Conservation (phyloP, 1,140 invertebrate genomes). For the Sipha flava region DNA sequence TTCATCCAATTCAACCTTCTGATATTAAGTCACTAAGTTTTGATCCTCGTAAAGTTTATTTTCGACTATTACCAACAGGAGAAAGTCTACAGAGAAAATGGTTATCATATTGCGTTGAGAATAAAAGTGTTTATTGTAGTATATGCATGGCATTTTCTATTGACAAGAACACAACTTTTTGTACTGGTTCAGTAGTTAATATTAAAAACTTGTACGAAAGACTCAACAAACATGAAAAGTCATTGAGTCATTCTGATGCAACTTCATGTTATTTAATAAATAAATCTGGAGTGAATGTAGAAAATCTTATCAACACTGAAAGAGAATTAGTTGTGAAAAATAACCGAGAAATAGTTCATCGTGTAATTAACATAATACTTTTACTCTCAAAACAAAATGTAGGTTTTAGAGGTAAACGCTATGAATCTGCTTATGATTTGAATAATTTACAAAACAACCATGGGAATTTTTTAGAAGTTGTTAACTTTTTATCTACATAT, state of each 20-base stretch:
- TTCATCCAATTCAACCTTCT: not conserved
- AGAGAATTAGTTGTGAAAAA: not conserved
- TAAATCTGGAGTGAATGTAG: not conserved
- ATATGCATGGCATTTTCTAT: not conserved
- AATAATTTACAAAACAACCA: not conserved
- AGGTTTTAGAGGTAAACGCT: not conserved
- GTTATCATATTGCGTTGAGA: not conserved
- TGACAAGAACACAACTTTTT: not conserved
- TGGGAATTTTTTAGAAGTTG: not conserved
- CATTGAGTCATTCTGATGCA: too few species aligned
- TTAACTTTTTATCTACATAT: not conserved
- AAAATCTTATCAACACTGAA: not conserved
- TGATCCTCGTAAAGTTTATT: not conserved
- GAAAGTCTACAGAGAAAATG: not conserved
- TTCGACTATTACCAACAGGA: not conserved
- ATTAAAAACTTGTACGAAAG: not conserved
- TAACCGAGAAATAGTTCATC: not conserved
- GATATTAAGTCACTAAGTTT: not conserved
- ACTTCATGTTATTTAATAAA: too few species aligned
- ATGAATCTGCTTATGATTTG: not conserved
- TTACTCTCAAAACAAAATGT: not conserved
- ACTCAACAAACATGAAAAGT: not conserved
- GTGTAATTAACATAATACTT: not conserved
- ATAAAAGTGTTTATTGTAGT: not conserved
- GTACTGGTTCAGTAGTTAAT: not conserved